Percentiles rank a stretch among this genome's conserved stretches.
phyloP scores from a whole-genome alignment of 2,113 vertebrate species.

The Gnathonemus echidnorhynchus region DNA sequence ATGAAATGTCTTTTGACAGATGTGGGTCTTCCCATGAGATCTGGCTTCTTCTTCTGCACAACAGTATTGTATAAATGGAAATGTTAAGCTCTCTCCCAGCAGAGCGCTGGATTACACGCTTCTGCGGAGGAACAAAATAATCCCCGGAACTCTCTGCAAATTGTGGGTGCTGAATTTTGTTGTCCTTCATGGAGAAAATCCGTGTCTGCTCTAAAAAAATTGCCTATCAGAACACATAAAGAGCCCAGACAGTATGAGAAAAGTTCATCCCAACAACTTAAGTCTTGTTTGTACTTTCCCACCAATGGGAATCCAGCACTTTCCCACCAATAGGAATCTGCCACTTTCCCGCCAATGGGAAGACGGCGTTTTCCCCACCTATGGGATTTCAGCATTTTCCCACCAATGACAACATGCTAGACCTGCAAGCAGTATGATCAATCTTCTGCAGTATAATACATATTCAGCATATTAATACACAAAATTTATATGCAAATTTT shows the following conservation, averaged over 20 bases:
- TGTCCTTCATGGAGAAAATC: conserved; percentile 62
- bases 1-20: conserved; percentile 40
- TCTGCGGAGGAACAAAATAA: conserved; percentile 60
- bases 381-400: not conserved
- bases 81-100: conserved; percentile 53
- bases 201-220: conserved; percentile 56
- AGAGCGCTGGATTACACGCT: conserved; percentile 64
- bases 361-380: not conserved
- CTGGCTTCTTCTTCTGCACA: conserved; percentile 37
- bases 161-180: conserved; percentile 48
- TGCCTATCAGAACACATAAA: conserved; percentile 52
- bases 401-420: not conserved
- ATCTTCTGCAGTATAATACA: not conserved
- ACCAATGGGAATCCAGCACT: not conserved
- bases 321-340: not conserved
- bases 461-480: not conserved
- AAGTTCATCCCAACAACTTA: conserved; percentile 29
- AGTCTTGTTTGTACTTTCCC: not conserved
- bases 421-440: not conserved
- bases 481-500: not conserved
- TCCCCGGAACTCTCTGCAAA: conserved; percentile 54
- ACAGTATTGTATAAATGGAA: conserved; percentile 43
- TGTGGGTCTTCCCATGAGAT: conserved; percentile 46
- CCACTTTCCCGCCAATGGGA: not conserved
- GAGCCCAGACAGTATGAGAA: conserved; percentile 37